A percentile compares a stretch with the other conserved stretches of the same genome.
phyloP scores from a whole-genome alignment of 2,113 vertebrate species.

The Polypterus bichir region DNA sequence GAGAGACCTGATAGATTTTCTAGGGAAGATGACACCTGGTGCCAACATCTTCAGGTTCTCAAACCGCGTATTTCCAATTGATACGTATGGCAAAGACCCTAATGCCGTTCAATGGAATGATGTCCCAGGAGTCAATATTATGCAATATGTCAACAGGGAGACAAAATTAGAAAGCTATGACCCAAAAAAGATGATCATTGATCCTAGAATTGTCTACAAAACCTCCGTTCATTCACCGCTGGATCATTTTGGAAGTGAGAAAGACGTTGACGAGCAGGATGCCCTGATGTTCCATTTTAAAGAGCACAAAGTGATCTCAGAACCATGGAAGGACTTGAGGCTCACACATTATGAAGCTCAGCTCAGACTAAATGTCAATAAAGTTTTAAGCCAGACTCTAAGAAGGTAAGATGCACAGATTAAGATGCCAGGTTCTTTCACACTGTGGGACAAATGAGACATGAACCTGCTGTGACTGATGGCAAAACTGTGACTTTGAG shows the following conservation, averaged over 20 bases:
- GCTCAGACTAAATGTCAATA: too few relatives aligned
- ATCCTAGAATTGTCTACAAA: constrained; percentile 34
- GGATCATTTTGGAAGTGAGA: constrained; percentile 12
- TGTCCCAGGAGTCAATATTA: constrained; percentile 3
- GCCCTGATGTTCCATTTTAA: constrained; percentile 34
- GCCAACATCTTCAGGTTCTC: constrained; percentile 9
- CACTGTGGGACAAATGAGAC: too few relatives aligned
- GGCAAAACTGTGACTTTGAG: too few relatives aligned
- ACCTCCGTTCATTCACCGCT: constrained; percentile 38
- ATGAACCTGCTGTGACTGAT: too few relatives aligned
- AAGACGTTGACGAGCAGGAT: constrained; percentile 24
- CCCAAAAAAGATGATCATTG: constrained; percentile 34
- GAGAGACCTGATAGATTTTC: background rate
- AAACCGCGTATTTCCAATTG: constrained; percentile 15
- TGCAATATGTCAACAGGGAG: constrained; percentile 6
- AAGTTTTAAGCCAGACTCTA: too few relatives aligned
- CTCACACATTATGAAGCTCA: too few relatives aligned
- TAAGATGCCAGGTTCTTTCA: too few relatives aligned
- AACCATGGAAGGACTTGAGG: too few relatives aligned
- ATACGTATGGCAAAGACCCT: background rate
- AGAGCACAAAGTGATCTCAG: background rate
- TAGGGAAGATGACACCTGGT: constrained; percentile 6
- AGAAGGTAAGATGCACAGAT: too few relatives aligned
- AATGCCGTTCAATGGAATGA: constrained; percentile 1
- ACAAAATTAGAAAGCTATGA: constrained; percentile 16